Evolutionary conservation across 2,797 vertebrate species (phyloP), one percentile per base, ranked within the genome.

Genomic region (Delichon dasypus): DNA sequence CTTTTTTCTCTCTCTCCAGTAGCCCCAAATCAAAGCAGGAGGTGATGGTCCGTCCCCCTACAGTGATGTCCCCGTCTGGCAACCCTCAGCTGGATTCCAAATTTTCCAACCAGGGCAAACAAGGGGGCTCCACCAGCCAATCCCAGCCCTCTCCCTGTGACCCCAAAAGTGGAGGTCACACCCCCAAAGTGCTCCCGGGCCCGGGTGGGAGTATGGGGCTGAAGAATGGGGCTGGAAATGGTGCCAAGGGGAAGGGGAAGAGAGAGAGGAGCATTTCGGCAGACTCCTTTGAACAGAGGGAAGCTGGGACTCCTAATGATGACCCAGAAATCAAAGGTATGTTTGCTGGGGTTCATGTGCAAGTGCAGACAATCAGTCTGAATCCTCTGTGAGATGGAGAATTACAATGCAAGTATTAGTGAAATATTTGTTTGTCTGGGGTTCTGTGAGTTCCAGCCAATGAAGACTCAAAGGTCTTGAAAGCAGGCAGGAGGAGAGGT

Each of bases 1-100:
- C 27, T 82, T 72, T 36, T 66, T 38, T 20, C 5, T 97, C 85
- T 94, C 54, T 96, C 96, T 81, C 23, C 95, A 98, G 98, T 98
- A 99, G 99, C 98, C 99, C 99, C 97, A 99, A 99, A 99, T 99
- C 99, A 97, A 99, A 99, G 98, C 99, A 99, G 98, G 99, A 99
- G 99, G 99, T 99, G 98, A 99, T 99, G 99, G 99, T 99, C 97
- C 99, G 99, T 96, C 99, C 99, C 97, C 99, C 99, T 98, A 98
- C 99, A 97, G 99, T 99, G 98, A 99, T 99, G 99, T 99, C 99
- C 98, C 99, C 99, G 58, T 99, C 99, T 97, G 99, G 99, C 97
- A 99, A 99, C 94, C 98, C 99, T 97, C 99, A 99, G 98, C 98
- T 99, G 99, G 99, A 99, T 98, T 98, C 99, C 98, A 99, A 99